A percentile compares a stretch with the other conserved stretches of the same genome.
These are phyloP conservation scores for Aphelenchoides fujianensis DNA, from an alignment of 1,140 invertebrate genomes.

Conservation along the genomic window DNA sequence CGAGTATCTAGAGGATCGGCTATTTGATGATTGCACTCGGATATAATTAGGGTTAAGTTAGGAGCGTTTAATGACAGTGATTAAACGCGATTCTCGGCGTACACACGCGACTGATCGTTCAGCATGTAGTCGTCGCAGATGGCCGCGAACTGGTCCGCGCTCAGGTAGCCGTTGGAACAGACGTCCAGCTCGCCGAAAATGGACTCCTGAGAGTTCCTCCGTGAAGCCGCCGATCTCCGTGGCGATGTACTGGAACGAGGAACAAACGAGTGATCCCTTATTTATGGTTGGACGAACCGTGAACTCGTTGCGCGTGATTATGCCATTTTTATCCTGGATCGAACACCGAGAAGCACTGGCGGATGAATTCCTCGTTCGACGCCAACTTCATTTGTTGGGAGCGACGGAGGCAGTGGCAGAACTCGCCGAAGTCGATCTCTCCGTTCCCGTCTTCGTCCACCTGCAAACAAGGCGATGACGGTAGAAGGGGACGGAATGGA, in stretches of 20 bases:
- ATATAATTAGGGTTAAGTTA: too few species aligned
- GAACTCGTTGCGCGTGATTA: conserved; percentile 51
- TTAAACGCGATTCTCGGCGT: too few species aligned
- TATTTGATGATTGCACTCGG: too few species aligned
- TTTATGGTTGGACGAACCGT: conserved; percentile 22
- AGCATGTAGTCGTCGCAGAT: conserved; percentile 53
- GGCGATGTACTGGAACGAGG: conserved; percentile 42
- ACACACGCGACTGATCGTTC: too few species aligned
- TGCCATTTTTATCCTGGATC: conserved; percentile 51
- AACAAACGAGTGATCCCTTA: too few species aligned
- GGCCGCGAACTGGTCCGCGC: conserved; percentile 41
- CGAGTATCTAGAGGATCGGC: too few species aligned
- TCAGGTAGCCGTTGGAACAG: conserved; percentile 42
- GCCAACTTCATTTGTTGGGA: conserved; percentile 39
- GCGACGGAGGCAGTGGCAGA: conserved; percentile 52
- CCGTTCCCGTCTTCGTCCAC: conserved; percentile 55
- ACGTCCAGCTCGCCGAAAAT: conserved; percentile 51
- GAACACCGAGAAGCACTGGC: conserved; percentile 49
- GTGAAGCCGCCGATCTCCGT: conserved; percentile 51
- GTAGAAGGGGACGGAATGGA: too few species aligned
- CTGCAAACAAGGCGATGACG: too few species aligned
- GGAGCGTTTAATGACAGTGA: too few species aligned
- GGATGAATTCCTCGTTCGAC: conserved; percentile 47
- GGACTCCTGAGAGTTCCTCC: conserved; percentile 45
- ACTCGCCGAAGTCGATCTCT: conserved; percentile 54